Base-by-base conservation (phyloP, 1,140 invertebrate genomes). In the Hypsibius dujardini region DNA sequence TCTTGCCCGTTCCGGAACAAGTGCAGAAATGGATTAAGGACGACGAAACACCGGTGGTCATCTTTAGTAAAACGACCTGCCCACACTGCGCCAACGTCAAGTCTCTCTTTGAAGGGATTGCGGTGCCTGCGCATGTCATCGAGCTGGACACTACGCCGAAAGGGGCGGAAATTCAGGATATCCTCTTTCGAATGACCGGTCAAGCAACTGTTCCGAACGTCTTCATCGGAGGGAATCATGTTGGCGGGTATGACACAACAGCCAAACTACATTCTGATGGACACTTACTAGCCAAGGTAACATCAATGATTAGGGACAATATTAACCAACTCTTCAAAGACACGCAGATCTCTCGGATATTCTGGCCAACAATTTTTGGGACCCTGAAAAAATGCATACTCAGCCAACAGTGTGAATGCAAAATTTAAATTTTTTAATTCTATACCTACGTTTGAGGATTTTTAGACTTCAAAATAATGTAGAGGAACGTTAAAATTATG, bases 151-250 rank as follows among this genome's bases (percentile, higher is more conserved):
- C 72, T 73, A 28, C 73, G 81, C 82, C 79, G 46, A 81, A 84
- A 75, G 82, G 81, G 3, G 46, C 69, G 45, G 77, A 78, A 46
- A 76, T 85, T 50, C 83, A 85, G 71, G 74, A 79, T 47, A 77
- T 76, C 2, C 75, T 86, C 47, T 72, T 75, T 47, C 76, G 78
- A 47, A 78, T 80, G 72, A 81, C 82, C 42, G 80, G 80, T 1
- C 82, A 83, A 73, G 79, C 77, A 47, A 84, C 85, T 12, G 85
- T 86, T 3, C 85, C 85, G 0, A 85, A 85, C 77, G 81, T 86
- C 1, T 86, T 84, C 76, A 80, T 86, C 47, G 79, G 80, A 72
- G 81, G 82, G n/a, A 76, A 79, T 69, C 83, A 85, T 75, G 73
- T 86, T 70, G 85, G 85, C 70, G 83, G 83, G 3, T 82, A 77